These are phyloP conservation scores for Leptothorax acervorum DNA, from an alignment of 2,888 invertebrate species.

Conservation along the genomic window DNA sequence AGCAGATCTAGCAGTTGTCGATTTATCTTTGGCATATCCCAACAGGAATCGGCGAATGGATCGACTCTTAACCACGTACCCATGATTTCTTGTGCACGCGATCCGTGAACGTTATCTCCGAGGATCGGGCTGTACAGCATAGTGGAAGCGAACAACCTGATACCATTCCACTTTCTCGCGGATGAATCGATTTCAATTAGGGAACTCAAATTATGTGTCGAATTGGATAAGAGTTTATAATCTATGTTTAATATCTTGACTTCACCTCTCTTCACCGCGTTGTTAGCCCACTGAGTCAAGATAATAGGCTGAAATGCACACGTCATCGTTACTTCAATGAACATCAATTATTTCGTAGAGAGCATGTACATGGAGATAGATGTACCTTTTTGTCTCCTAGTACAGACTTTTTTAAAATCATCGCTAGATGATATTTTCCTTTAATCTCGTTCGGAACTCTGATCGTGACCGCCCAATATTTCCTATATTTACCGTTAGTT, in stretches of 20 bases:
- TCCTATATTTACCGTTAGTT: constrained; percentile 33
- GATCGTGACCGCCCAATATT: constrained; percentile 75
- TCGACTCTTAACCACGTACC: constrained; percentile 80
- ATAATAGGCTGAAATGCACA: constrained; percentile 75
- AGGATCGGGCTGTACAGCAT: constrained; percentile 82
- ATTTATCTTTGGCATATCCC: constrained; percentile 69
- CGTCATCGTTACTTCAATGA: not conserved
- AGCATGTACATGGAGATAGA: not conserved
- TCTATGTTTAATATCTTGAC: constrained; percentile 75
- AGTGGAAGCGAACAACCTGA: constrained; percentile 83
- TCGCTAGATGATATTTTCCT: constrained; percentile 68
- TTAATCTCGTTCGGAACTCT: constrained; percentile 60
- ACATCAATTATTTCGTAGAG: not conserved
- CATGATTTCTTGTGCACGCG: constrained; percentile 80
- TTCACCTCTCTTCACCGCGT: constrained; percentile 61
- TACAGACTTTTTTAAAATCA: constrained; percentile 50
- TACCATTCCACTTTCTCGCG: constrained; percentile 79
- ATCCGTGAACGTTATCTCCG: constrained; percentile 84
- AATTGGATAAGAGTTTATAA: constrained; percentile 76
- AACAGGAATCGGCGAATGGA: constrained; percentile 72
- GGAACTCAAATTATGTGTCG: constrained; percentile 75
- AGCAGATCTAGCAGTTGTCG: constrained; percentile 71
- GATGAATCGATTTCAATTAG: constrained; percentile 81
- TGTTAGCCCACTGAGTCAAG: constrained; percentile 65
- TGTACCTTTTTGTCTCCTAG: constrained; percentile 44